Conservation (phyloP, 2,888 invertebrate species). For the Troides oblongomaculatus region DNA sequence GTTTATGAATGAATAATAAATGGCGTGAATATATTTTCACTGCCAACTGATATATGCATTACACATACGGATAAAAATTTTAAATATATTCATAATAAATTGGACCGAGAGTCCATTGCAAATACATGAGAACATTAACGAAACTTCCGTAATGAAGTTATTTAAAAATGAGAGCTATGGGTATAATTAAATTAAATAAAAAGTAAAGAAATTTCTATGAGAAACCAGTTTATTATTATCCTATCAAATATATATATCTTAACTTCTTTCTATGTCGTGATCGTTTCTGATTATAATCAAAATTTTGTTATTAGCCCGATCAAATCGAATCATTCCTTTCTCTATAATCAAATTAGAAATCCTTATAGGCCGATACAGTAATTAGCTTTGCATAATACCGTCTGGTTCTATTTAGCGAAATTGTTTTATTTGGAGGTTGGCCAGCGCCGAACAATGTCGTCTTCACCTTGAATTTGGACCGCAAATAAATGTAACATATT, state of each 20-base stretch:
- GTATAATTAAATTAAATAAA: background rate
- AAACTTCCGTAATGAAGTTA: background rate
- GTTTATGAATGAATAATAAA: constrained; percentile 33
- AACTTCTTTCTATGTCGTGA: too few species aligned
- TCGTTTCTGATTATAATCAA: background rate
- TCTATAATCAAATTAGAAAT: constrained; percentile 7
- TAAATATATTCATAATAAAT: constrained; percentile 8
- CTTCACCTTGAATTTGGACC: constrained; percentile 61
- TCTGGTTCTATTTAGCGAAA: constrained; percentile 33
- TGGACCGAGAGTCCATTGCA: constrained; percentile 6
- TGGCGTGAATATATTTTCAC: constrained; percentile 9
- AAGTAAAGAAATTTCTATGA: too few species aligned
- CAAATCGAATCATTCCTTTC: background rate
- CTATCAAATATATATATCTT: too few species aligned
- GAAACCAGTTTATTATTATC: too few species aligned
- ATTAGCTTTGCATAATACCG: constrained; percentile 31
- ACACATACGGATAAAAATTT: constrained; percentile 3
- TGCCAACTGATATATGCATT: constrained; percentile 8
- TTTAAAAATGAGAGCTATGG: background rate
- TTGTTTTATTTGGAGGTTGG: constrained; percentile 48
- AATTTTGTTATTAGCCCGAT: background rate
- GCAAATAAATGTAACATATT: constrained; percentile 57
- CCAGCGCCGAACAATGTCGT: constrained; percentile 57
- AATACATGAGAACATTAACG: background rate
- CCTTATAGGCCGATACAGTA: constrained; percentile 24